These are phyloP conservation scores for Sus scrofa DNA, from an alignment of 2,113 vertebrate species.

Conservation along the genomic window T2T-Sscrofa CM000818.6:60709001-60709500, in stretches of 20 bases:
- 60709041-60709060: slow-evolving; percentile 67
- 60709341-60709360: background rate
- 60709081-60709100: background rate
- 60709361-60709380: background rate
- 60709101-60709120: background rate
- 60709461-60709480: background rate
- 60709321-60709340: background rate
- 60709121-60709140: slow-evolving; percentile 65
- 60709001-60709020: slow-evolving; percentile 84
- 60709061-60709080: slow-evolving; percentile 82
- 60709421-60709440: background rate
- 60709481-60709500: background rate
- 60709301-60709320: background rate
- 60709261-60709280: background rate
- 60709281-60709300: no score
- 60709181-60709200: background rate
- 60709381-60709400: background rate
- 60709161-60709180: background rate
- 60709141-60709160: background rate
- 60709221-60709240: background rate
- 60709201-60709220: background rate
- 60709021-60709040: slow-evolving; percentile 80
- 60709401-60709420: background rate
- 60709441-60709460: background rate
- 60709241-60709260: no score